Base-by-base conservation (phyloP, 2,113 vertebrate species). In the Anthoscopus minutus region DNA sequence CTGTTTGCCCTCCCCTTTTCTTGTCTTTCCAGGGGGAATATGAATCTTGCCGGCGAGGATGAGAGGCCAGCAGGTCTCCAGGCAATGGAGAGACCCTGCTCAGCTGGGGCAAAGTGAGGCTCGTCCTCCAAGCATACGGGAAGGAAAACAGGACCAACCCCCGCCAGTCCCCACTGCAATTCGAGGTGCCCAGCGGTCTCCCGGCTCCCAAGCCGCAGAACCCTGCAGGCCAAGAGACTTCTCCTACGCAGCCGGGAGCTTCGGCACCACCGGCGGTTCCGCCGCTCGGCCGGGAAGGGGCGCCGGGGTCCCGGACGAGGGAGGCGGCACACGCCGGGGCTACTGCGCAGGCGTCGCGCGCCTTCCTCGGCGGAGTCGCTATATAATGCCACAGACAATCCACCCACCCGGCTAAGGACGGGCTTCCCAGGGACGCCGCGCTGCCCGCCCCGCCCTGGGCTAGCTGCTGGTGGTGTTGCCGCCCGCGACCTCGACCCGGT, bases 21-120 rank as follows among this genome's bases (percentile, higher is more conserved):
- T 4, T 6, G 1, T 4, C 3, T 2, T 77, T 14, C 45, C 25
- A 20, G 7, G 33, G 11, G 19, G 22, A 65, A 9, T 0, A 15
- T 15, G 38, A 65, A 33, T 24, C 10, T 23, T 5, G 28, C 28
- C 5, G 53, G 20, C 1, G 1, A 20, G 31, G 20, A 15, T 3
- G 35, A 21, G 25, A 58, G 21, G 8, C n/a, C 9, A 4, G 30
- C 3, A 53, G 8, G 6, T 56, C 11, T 50, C 37, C 51, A 8
- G 28, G 6, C 14, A 5, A 18, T 4, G 7, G 14, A 48, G 9
- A 31, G 7, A 22, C 8, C 8, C 42, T 13, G 38, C 42, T 33
- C 21, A 58, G 42, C 18, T 9, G 12, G 18, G 47, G 33, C 60
- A 35, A 15, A 54, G 14, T 15, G 40, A 65, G 10, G 13, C n/a